These are phyloP conservation scores for Botia almorhae DNA, from an alignment of 2,797 vertebrate species.

Conservation along the genomic window DNA sequence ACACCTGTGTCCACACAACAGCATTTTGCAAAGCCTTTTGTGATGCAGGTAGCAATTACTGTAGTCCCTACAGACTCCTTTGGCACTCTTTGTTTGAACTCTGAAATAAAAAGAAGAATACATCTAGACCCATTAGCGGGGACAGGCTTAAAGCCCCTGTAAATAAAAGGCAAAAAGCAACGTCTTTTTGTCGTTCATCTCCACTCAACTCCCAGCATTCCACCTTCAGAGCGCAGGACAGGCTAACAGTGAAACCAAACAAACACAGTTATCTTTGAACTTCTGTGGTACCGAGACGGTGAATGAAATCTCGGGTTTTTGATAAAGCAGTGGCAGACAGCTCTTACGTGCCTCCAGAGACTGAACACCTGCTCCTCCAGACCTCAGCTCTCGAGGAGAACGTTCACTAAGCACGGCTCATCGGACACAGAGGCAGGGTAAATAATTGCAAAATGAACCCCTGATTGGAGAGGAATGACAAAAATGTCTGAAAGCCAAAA, in stretches of 20 bases:
- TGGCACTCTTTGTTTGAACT: slow-evolving; percentile 61
- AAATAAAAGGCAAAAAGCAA: slow-evolving; percentile 31
- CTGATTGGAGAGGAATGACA: slow-evolving; percentile 70
- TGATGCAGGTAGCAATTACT: slow-evolving; percentile 68
- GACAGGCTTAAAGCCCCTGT: slow-evolving; percentile 25
- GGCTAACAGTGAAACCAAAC: not conserved
- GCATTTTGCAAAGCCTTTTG: slow-evolving; percentile 62
- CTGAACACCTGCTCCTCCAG: slow-evolving; percentile 13
- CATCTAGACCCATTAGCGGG: slow-evolving; percentile 24
- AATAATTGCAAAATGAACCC: slow-evolving; percentile 43
- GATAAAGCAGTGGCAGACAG: slow-evolving; percentile 7
- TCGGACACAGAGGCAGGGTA: slow-evolving; percentile 1
- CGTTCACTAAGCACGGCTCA: not conserved
- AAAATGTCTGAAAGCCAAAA: slow-evolving; percentile 70
- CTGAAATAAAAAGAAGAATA: slow-evolving; percentile 50
- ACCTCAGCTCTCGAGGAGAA: not conserved
- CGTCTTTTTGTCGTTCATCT: slow-evolving; percentile 28
- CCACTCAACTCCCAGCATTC: not conserved
- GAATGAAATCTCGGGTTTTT: slow-evolving; percentile 32
- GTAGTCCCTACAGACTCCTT: slow-evolving; percentile 49
- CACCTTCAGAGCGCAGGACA: slow-evolving; percentile 21
- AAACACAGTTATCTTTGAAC: slow-evolving; percentile 36
- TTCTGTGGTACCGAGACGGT: slow-evolving; percentile 8
- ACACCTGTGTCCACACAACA: slow-evolving; percentile 71
- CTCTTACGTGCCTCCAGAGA: not conserved